Conservation (phyloP, 2,888 invertebrate genomes). For the Druceiella hillmani region DNA sequence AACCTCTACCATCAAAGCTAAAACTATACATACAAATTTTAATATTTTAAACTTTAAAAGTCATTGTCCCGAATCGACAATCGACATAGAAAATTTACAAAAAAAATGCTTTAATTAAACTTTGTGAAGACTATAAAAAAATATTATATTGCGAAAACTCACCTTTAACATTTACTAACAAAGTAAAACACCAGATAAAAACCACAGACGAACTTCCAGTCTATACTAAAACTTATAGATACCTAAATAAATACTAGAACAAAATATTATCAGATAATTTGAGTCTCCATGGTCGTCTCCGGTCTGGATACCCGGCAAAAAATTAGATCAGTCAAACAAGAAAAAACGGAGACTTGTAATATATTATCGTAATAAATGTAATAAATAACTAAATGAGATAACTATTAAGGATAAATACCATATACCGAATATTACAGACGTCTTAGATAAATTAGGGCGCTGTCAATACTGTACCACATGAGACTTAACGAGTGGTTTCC, state of each 20-base stretch:
- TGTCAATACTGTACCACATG: constrained; percentile 23
- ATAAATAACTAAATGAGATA: constrained; percentile 17
- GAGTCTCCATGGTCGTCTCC: constrained; percentile 5
- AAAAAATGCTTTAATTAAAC: neutral
- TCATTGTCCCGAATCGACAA: no score
- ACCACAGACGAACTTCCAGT: neutral
- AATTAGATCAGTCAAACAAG: neutral
- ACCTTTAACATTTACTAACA: neutral
- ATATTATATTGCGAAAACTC: constrained; percentile 1
- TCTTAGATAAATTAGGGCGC: constrained; percentile 23
- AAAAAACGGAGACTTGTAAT: neutral
- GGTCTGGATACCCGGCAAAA: constrained; percentile 2
- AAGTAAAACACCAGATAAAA: neutral
- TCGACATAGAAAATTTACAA: neutral
- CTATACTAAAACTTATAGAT: no score
- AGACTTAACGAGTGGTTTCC: constrained; percentile 24
- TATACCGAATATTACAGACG: constrained; percentile 23
- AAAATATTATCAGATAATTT: neutral
- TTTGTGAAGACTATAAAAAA: neutral
- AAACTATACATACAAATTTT: no score
- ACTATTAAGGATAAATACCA: constrained; percentile 25
- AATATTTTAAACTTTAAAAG: no score
- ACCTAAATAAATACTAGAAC: neutral
- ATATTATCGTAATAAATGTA: neutral
- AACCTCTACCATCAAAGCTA: no score